phyloP scores from a whole-genome alignment of 2,113 vertebrate species.

The Erythrocercus mccallii region DNA sequence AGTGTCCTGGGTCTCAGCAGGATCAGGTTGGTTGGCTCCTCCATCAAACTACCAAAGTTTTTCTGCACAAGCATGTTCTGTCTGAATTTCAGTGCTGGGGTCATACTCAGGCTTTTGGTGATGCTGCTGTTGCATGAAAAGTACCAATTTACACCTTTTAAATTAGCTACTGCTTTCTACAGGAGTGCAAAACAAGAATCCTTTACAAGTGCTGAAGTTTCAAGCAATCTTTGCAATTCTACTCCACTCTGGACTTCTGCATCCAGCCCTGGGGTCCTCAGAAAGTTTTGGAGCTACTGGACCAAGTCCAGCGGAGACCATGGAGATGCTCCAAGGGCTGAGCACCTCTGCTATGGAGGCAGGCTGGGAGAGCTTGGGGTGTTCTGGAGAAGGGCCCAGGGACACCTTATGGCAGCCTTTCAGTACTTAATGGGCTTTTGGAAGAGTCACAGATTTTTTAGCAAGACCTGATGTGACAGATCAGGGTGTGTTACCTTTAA shows the following conservation, averaged over 20 bases:
- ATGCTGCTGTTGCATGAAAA: background rate
- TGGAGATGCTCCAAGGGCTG: background rate
- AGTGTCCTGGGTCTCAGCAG: background rate
- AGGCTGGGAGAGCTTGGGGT: background rate
- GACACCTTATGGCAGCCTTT: background rate
- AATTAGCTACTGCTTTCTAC: background rate
- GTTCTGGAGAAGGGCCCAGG: background rate
- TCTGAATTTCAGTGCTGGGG: background rate
- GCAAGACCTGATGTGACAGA: background rate
- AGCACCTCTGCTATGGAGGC: accelerated
- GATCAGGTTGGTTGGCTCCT: background rate
- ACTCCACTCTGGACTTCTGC: background rate
- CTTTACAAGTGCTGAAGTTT: background rate
- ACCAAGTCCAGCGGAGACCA: background rate
- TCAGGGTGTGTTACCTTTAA: background rate
- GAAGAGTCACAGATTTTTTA: background rate
- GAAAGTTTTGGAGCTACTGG: background rate
- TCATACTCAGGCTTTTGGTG: background rate
- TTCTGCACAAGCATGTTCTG: background rate
- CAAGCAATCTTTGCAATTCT: background rate
- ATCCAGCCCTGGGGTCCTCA: background rate
- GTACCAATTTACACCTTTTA: background rate
- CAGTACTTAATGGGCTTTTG: background rate
- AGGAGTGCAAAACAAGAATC: background rate
- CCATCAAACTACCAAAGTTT: accelerated